These are phyloP conservation scores for Drosophila nr. medialis DNA, from an alignment of 2,888 invertebrate genomes.

Conservation along the genomic window DNA sequence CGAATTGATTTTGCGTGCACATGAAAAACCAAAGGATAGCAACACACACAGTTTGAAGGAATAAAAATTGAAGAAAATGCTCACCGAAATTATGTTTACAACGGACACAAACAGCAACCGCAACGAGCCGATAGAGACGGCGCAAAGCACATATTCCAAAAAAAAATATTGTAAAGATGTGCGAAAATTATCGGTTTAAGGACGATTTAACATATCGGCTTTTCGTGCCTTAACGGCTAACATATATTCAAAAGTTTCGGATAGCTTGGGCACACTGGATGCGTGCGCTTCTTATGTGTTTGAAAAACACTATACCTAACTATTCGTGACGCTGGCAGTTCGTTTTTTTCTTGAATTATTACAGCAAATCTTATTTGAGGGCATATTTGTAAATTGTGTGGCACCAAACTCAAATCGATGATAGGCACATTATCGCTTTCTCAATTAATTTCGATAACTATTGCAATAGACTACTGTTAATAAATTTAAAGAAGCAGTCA, in stretches of 20 bases:
- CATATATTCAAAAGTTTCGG: not conserved
- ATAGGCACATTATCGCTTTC: not conserved
- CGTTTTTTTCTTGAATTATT: not conserved
- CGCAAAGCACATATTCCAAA: slow-evolving; percentile 25
- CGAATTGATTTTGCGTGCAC: not conserved
- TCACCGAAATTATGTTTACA: slow-evolving; percentile 21
- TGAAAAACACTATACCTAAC: too few relatives aligned
- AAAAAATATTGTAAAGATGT: slow-evolving; percentile 3
- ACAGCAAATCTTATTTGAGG: not conserved
- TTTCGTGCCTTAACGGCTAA: slow-evolving; percentile 2
- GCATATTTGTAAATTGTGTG: not conserved
- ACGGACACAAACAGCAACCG: slow-evolving; percentile 14
- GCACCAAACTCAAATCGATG: not conserved
- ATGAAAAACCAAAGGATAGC: too few relatives aligned
- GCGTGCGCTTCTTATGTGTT: not conserved
- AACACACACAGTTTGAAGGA: not conserved
- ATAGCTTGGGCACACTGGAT: not conserved
- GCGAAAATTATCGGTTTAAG: slow-evolving; percentile 19
- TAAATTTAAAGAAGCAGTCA: not conserved
- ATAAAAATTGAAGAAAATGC: not conserved
- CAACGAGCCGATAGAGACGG: slow-evolving; percentile 20
- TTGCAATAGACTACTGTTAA: not conserved
- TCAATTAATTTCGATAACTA: not conserved
- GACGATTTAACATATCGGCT: slow-evolving; percentile 6
- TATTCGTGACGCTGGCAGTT: not conserved